Evolutionary conservation across 2,888 invertebrate genomes (phyloP).

Genomic region (Bellardia pandia): DNA sequence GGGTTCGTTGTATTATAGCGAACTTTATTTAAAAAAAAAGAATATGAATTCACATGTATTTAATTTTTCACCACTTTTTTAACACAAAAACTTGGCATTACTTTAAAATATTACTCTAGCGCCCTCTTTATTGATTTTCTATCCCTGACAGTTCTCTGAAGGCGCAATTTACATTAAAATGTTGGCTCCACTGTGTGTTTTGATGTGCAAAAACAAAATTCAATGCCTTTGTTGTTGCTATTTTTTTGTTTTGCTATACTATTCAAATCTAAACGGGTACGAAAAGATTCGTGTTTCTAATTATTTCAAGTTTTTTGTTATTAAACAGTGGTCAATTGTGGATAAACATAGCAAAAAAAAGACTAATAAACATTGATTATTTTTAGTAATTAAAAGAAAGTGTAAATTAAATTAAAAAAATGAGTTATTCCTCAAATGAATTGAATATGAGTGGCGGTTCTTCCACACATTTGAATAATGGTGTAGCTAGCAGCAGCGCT

Average conservation of each 20-base stretch:
- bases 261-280: conserved; percentile 55
- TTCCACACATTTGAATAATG: conserved; percentile 48
- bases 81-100: conserved; percentile 35
- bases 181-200: conserved; percentile 53
- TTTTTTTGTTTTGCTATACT: conserved; percentile 35
- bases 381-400: conserved; percentile 1
- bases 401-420: conserved; percentile 1
- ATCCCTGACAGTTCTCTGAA: not conserved
- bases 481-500: conserved; percentile 33
- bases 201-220: conserved; percentile 44
- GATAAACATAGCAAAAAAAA: not conserved
- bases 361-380: not conserved
- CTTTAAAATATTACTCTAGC: not conserved
- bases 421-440: conserved; percentile 70
- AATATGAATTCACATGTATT: too few species aligned
- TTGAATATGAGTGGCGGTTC: conserved; percentile 59
- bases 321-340: not conserved
- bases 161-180: conserved; percentile 56
- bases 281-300: conserved; percentile 9
- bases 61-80: too few species aligned
- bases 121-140: conserved; percentile 45
- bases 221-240: conserved; percentile 37
- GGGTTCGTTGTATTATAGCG: too few species aligned
- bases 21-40: too few species aligned
- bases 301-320: not conserved